These are phyloP conservation scores for Nephrotoma flavescens DNA, from an alignment of 2,888 invertebrate genomes.

Conservation along the genomic window DNA sequence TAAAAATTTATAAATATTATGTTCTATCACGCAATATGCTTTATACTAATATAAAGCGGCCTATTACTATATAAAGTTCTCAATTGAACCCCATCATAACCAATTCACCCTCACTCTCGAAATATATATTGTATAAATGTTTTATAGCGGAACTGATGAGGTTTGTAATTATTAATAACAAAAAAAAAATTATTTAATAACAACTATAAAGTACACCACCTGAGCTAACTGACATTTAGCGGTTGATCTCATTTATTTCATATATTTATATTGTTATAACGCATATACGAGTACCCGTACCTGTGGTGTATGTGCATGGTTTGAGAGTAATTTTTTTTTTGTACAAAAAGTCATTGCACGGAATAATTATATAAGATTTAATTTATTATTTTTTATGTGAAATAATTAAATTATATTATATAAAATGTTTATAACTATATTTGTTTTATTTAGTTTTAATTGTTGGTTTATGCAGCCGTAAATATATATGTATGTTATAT, in stretches of 20 bases:
- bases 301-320: neutral
- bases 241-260: slow-evolving; percentile 3
- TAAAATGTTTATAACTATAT: neutral
- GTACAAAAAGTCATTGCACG: neutral
- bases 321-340: neutral
- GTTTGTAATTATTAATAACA: neutral
- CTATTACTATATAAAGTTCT: neutral
- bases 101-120: neutral
- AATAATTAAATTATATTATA: neutral
- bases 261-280: neutral
- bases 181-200: neutral
- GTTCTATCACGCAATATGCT: neutral
- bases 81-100: neutral
- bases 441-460: neutral
- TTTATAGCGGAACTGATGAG: slow-evolving; percentile 1
- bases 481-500: too few relatives aligned
- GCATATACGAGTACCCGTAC: neutral
- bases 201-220: neutral
- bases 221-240: slow-evolving; percentile 4
- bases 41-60: neutral
- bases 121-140: neutral
- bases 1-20: neutral
- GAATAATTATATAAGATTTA: neutral
- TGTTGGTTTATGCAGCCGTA: too few relatives aligned
- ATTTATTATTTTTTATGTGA: neutral